Conservation (phyloP, 2,797 vertebrate genomes). For the Taenioides sp. region DNA sequence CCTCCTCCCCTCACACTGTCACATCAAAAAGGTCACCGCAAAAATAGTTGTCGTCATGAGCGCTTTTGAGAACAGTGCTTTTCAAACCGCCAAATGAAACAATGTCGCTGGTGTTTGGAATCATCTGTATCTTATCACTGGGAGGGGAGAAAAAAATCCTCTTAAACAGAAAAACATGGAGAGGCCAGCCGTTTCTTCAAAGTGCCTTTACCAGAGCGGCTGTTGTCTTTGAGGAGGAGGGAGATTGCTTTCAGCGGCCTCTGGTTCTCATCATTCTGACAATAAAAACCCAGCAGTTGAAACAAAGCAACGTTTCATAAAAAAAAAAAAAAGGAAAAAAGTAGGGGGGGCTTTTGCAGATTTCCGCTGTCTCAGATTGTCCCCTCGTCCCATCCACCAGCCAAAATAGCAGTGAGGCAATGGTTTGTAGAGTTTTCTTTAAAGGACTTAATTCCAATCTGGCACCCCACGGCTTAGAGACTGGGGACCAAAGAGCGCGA, state of each 20-base stretch:
- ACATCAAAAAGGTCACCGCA: conserved; percentile 40
- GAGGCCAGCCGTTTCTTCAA: conserved; percentile 69
- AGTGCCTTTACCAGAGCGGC: conserved; percentile 61
- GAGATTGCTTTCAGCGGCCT: conserved; percentile 62
- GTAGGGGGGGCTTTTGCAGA: conserved; percentile 47
- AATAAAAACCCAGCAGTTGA: conserved; percentile 78
- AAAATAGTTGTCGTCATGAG: conserved; percentile 28
- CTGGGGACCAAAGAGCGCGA: conserved; percentile 50
- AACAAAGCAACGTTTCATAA: conserved; percentile 73
- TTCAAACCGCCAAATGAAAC: conserved; percentile 48
- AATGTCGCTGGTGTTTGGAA: conserved; percentile 67
- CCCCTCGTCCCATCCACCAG: conserved; percentile 37
- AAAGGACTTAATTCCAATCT: conserved; percentile 64
- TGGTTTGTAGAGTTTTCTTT: conserved; percentile 34
- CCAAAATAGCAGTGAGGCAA: conserved; percentile 46
- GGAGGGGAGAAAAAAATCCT: conserved; percentile 45
- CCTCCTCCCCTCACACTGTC: conserved; percentile 14
- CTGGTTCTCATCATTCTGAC: conserved; percentile 82
- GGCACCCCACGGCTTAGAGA: conserved; percentile 65
- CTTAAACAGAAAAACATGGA: conserved; percentile 77
- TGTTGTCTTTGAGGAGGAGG: conserved; percentile 68
- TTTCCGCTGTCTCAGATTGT: conserved; percentile 58
- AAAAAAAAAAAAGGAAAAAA: conserved; percentile 22
- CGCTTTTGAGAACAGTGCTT: not conserved
- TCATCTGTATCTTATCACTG: conserved; percentile 81